These are phyloP conservation scores for Synanthedon vespiformis DNA, from an alignment of 2,888 invertebrate genomes.

Conservation along the genomic window DNA sequence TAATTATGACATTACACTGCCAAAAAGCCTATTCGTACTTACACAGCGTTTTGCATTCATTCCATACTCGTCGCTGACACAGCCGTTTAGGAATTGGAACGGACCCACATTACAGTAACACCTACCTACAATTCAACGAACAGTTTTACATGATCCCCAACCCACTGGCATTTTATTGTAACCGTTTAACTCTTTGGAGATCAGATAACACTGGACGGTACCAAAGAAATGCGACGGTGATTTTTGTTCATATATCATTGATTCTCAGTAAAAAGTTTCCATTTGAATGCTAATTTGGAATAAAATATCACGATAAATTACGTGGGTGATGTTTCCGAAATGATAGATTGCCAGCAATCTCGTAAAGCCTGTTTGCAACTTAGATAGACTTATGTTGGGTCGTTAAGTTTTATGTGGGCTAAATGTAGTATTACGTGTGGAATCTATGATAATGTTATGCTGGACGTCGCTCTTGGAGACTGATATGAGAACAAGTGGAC, in stretches of 20 bases:
- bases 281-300: not conserved
- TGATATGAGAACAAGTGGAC: not conserved
- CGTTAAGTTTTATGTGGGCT: not conserved
- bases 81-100: slow-evolving; percentile 16
- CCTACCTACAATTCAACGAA: slow-evolving; percentile 9
- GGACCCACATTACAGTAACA: slow-evolving; percentile 11
- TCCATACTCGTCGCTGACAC: slow-evolving; percentile 17
- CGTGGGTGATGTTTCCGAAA: not conserved
- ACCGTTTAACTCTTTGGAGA: not conserved
- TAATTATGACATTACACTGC: no score
- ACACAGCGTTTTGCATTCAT: slow-evolving; percentile 13
- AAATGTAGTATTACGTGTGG: not conserved
- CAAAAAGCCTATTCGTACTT: slow-evolving; percentile 9
- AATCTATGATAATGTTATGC: not conserved
- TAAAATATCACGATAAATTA: not conserved
- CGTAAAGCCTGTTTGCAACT: not conserved
- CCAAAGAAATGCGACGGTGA: not conserved
- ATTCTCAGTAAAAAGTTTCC: not conserved
- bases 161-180: not conserved
- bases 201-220: not conserved
- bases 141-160: slow-evolving; percentile 12
- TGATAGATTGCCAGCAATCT: not conserved
- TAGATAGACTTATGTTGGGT: not conserved
- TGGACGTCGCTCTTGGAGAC: not conserved
- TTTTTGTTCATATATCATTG: not conserved